Percentiles rank a stretch among this genome's conserved stretches.
Conservation (phyloP, 2,797 vertebrate species). For the Neosilurus hyrtlii region DNA sequence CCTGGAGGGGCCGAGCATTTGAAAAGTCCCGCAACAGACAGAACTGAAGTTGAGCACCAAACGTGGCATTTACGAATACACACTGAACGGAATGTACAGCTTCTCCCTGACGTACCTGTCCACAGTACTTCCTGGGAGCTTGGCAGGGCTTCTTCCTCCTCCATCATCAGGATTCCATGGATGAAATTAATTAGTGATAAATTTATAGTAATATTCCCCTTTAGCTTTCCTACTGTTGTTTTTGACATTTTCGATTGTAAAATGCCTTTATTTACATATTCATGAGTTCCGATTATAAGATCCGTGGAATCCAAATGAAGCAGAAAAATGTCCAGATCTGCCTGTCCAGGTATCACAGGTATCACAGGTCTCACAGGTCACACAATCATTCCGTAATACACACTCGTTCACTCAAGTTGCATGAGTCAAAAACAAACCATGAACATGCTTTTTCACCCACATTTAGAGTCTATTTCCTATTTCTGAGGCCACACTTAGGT, state of each 20-base stretch:
- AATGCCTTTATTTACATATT: background rate
- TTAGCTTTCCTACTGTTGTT: background rate
- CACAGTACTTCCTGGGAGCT: background rate
- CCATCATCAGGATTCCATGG: background rate
- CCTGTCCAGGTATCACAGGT: constrained; percentile 67
- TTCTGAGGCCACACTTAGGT: constrained; percentile 57
- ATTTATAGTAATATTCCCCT: background rate
- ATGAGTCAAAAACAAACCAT: constrained; percentile 61
- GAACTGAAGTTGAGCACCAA: constrained; percentile 5
- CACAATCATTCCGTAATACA: background rate
- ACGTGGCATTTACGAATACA: background rate
- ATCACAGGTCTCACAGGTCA: background rate
- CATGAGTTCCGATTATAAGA: constrained; percentile 53
- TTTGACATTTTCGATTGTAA: background rate
- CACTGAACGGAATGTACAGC: background rate
- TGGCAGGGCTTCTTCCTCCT: background rate
- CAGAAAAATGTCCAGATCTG: constrained; percentile 81
- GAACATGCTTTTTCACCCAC: constrained; percentile 27
- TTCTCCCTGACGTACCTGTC: background rate
- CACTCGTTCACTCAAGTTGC: constrained; percentile 41
- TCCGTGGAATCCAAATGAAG: constrained; percentile 76
- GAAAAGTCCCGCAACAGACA: constrained; percentile 11
- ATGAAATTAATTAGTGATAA: background rate
- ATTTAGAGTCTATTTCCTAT: constrained; percentile 32
- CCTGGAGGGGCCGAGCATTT: background rate